A percentile compares a stretch with the other conserved stretches of the same genome.
These are phyloP conservation scores for Pomacea maculata DNA, from an alignment of 1,140 invertebrate species.

Conservation along the genomic window DNA sequence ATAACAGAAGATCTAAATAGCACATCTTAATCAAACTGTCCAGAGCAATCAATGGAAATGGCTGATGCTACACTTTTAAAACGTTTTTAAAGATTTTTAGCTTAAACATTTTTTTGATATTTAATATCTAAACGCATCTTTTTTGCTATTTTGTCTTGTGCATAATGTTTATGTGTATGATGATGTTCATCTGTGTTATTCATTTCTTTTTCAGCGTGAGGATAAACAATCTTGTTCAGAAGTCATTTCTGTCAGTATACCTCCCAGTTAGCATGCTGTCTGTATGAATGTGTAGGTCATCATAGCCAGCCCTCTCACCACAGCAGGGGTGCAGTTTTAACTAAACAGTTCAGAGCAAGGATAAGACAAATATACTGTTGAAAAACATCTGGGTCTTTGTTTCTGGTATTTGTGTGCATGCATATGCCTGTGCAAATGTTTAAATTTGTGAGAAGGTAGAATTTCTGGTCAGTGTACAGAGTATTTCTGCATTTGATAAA, in stretches of 20 bases:
- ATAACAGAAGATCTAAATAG: too few relatives aligned
- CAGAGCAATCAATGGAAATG: too few relatives aligned
- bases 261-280: background rate
- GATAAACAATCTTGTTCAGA: background rate
- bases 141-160: too few relatives aligned
- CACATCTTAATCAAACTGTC: too few relatives aligned
- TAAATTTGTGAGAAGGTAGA: too few relatives aligned
- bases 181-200: too few relatives aligned
- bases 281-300: background rate
- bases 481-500: background rate
- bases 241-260: background rate
- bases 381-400: constrained; percentile 4
- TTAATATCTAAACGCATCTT: too few relatives aligned
- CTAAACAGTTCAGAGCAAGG: background rate
- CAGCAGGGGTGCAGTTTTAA: background rate
- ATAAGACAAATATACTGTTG: background rate
- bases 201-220: background rate
- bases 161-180: too few relatives aligned
- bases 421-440: background rate
- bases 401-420: constrained; percentile 9
- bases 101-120: too few relatives aligned
- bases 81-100: too few relatives aligned
- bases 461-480: background rate
- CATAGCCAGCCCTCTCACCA: background rate
- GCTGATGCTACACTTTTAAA: too few relatives aligned